Base-by-base conservation (phyloP, 2,888 invertebrate species). In the Pocota personata region DNA sequence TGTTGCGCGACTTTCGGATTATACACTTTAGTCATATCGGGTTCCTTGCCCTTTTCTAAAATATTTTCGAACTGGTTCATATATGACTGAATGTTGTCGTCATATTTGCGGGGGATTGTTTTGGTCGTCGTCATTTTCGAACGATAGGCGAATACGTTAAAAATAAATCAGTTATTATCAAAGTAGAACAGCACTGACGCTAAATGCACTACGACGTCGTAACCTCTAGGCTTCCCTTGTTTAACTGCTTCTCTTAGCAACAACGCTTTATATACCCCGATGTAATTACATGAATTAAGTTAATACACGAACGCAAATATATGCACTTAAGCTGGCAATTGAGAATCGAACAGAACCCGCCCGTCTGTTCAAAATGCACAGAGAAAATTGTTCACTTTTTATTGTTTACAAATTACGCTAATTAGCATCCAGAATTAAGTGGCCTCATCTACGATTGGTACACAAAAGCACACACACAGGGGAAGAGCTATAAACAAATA, bases 1-100 rank as follows among this genome's bases (percentile, higher is more conserved):
- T 94, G 93, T 90, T 95, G 95, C 0, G 95, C 95, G 72, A 94
- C 93, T 88, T 95, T 93, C 0, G 96, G 95, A 87, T 95, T 93
- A 93, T 96, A 95, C 80, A 90, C 90, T 87, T 92, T 90, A 8
- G 91, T 92, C 92, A 93, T 92, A 57, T 89, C 89, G 4, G 92
- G 90, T 79, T 90, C 90, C 58, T 91, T 90, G 6, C 92, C 92
- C 0, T 90, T 89, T 10, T 90, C 90, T 32, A 92, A 88, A 30
- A 92, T 91, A 80, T 93, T 92, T 87, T 90, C 89, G 87, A 92
- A 92, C 67, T 91, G 88, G 0, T 75, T 79, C 91, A 92, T 92
- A 77, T 92, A 92, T 6, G 78, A 83, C 4, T 75, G 72, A 0
- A 69, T 82, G 1, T 57, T 21, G 35, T 64, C 60, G 24, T 46